Conservation (phyloP, 2,113 vertebrate species). For the Canis aureus region DNA sequence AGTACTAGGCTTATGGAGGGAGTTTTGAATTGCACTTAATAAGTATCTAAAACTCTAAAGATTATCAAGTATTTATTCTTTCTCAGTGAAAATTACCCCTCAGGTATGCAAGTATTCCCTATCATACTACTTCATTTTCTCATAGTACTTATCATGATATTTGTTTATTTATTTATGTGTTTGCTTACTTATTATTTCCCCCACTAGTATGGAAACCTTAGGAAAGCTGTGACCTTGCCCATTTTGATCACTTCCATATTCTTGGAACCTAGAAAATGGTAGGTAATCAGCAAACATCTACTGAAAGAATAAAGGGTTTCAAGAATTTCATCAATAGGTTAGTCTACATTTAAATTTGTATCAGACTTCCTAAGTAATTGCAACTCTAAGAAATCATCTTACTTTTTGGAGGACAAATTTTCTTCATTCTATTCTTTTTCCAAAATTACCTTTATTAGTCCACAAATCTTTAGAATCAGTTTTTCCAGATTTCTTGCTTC, state of each 20-base stretch:
- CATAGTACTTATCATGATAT: neutral
- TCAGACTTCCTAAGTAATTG: neutral
- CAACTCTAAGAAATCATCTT: neutral
- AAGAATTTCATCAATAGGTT: neutral
- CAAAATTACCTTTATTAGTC: slow-evolving; percentile 41
- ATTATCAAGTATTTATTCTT: neutral
- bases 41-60: neutral
- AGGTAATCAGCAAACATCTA: neutral
- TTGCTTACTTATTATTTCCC: neutral
- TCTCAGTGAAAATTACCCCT: neutral
- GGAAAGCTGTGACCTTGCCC: neutral
- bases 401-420: neutral
- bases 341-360: neutral
- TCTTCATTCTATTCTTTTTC: neutral
- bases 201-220: neutral
- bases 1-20: neutral
- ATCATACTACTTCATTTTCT: neutral
- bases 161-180: neutral
- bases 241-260: neutral
- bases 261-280: neutral
- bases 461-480: slow-evolving; percentile 7
- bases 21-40: neutral
- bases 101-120: neutral
- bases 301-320: slow-evolving; percentile 10
- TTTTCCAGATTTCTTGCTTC: neutral